Evolutionary conservation across 1,140 invertebrate species (phyloP), one percentile per base, ranked within the genome.

Genomic region (Reticulitermes speratus): DNA sequence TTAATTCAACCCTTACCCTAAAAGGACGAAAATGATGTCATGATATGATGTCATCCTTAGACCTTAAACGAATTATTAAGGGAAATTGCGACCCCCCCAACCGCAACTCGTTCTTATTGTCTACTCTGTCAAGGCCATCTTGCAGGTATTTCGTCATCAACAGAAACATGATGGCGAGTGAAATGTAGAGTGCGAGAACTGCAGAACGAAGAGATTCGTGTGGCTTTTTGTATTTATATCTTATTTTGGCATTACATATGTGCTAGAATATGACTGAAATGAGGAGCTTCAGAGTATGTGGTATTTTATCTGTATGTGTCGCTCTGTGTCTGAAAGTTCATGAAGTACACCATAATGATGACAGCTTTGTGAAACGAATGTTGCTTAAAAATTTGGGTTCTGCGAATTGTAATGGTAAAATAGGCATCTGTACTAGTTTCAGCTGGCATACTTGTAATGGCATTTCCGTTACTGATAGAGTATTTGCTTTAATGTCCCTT

Each of bases 101-200:
- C 21, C 59, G 21, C 59, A 65, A 0, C 16, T 16, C 59, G 59
- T 65, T 23, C 25, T 3, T 65, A 65, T 7, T 65, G 21, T 44
- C 23, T 48, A 48, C 14, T 44, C 82, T 38, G 82, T 83, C 25
- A 84, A 84, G 83, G 83, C 83, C 83, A 84, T 84, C 83, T 55
- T 55, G 14, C 52, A 32, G 0, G n/a, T 84, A 84, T 84, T 84
- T 84, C 83, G 83, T 84, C 83, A 84, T 32, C 32, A 3, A 44
- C n/a, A 52, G 9, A 84, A 84, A 84, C 83, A 84, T 84, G 83
- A 84, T 84, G 83, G 83, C 83, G 83, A 45, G 44, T 12, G 65
- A 75, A 30, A 25, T 84, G 32, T 44, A 84, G 48, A 44, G 44
- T 52, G 83, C 44, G 9, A 44, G 48, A 25, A 84, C 21, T 25